These are phyloP conservation scores for Mastomys coucha DNA, from an alignment of 2,113 vertebrate species.

Conservation along the genomic window DNA sequence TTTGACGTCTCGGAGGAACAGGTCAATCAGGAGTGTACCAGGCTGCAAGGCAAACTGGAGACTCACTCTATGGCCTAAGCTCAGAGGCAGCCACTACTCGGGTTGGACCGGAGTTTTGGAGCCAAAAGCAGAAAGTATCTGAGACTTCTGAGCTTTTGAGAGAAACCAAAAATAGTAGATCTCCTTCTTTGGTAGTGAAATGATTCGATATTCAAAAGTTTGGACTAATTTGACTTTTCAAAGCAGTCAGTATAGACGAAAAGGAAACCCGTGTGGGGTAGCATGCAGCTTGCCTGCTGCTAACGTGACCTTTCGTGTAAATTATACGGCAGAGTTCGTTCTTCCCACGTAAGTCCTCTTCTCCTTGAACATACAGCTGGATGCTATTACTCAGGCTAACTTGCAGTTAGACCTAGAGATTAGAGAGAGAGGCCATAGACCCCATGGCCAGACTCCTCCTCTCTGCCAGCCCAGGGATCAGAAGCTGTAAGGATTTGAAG, in stretches of 20 bases:
- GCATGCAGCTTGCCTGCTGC: background rate
- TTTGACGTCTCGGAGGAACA: background rate
- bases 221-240: background rate
- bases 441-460: background rate
- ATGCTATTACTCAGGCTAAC: background rate
- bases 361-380: background rate
- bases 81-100: background rate
- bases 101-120: background rate
- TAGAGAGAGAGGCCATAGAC: background rate
- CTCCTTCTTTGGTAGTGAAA: background rate
- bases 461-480: background rate
- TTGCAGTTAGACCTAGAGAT: background rate
- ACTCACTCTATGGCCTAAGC: background rate
- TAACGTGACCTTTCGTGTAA: background rate
- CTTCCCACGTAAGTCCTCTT: background rate
- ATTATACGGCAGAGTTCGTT: background rate
- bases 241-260: background rate
- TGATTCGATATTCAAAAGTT: background rate
- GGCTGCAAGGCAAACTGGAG: background rate
- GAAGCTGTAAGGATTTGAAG: background rate
- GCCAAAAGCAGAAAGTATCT: background rate
- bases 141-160: slow-evolving; percentile 8
- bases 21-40: background rate
- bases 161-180: background rate
- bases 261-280: background rate